Evolutionary conservation across 2,797 vertebrate genomes (phyloP).

Genomic region (Rhadinocentrus ornatus): DNA sequence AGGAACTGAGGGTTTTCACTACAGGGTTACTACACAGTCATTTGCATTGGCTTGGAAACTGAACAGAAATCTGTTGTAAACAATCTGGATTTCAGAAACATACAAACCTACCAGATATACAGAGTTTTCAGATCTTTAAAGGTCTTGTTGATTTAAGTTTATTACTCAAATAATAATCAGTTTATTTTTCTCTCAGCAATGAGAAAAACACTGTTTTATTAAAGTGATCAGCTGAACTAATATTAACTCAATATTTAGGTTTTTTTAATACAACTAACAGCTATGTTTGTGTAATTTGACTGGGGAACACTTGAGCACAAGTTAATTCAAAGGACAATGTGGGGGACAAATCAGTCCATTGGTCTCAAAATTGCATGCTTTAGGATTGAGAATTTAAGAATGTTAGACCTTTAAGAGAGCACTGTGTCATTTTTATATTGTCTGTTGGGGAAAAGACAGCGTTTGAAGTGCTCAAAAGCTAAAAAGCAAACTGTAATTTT

Average conservation of each 20-base stretch:
- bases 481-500: neutral
- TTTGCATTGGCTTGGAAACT: neutral
- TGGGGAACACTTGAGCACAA: neutral
- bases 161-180: neutral
- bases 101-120: neutral
- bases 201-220: neutral
- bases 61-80: neutral
- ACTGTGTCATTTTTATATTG: neutral
- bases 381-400: neutral
- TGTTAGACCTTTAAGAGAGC: neutral
- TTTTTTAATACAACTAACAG: neutral
- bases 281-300: neutral
- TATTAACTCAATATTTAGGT: neutral
- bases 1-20: slow-evolving; percentile 10
- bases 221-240: neutral
- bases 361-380: neutral
- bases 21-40: slow-evolving; percentile 17
- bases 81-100: neutral
- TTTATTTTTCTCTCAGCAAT: neutral
- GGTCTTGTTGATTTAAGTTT: neutral
- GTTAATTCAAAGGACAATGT: neutral
- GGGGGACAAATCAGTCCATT: neutral
- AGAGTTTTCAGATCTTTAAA: neutral
- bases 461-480: neutral
- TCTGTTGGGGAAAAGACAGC: neutral